Percentiles rank a stretch among this genome's conserved stretches.
These are phyloP conservation scores for Synergus gifuensis DNA, from an alignment of 2,888 invertebrate species.

Conservation along the genomic window DNA sequence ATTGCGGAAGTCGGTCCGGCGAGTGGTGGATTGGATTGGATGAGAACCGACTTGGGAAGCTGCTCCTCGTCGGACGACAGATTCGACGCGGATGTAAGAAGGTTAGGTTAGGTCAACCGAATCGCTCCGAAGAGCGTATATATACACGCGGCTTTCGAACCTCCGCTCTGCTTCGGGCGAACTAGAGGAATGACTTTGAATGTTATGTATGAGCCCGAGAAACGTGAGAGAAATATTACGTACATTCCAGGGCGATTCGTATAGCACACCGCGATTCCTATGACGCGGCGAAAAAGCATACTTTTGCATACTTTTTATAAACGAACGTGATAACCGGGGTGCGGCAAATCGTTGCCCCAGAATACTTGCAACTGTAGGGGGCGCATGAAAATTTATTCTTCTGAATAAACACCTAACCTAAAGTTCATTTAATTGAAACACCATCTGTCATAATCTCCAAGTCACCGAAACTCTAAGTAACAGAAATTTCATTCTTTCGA, in stretches of 20 bases:
- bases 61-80: conserved; percentile 52
- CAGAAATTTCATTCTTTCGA: too few relatives aligned
- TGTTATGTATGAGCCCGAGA: conserved; percentile 35
- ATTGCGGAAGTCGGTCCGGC: conserved; percentile 25
- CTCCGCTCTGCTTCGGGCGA: conserved; percentile 25
- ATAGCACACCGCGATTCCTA: neutral
- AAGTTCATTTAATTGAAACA: too few relatives aligned
- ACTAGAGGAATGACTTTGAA: conserved; percentile 34
- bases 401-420: too few relatives aligned
- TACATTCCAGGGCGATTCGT: conserved; percentile 24
- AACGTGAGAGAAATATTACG: conserved; percentile 37
- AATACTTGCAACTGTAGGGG: too few relatives aligned
- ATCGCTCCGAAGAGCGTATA: conserved; percentile 11
- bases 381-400: too few relatives aligned
- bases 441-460: too few relatives aligned
- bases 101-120: conserved; percentile 50
- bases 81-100: conserved; percentile 54
- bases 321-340: conserved; percentile 4
- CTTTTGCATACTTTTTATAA: conserved; percentile 37
- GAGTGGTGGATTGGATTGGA: conserved; percentile 39
- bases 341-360: conserved; percentile 32
- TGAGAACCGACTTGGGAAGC: conserved; percentile 53
- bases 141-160: conserved; percentile 1
- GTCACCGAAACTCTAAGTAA: too few relatives aligned
- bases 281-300: conserved; percentile 32